Base-by-base conservation (phyloP, 2,113 vertebrate genomes). In the Seriola quinqueradiata region DNA sequence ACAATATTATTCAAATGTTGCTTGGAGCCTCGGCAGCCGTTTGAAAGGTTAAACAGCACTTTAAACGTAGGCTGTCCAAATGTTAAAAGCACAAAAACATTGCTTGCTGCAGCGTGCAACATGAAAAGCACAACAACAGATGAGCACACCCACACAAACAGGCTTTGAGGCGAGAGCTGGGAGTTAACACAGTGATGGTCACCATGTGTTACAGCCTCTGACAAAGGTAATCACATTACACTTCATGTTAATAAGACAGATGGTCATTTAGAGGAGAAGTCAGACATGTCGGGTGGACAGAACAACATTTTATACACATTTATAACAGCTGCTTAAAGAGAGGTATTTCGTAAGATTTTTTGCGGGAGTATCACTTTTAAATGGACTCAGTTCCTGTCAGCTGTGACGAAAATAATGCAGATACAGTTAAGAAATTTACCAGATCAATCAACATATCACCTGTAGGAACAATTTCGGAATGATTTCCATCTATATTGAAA, bases 31-130 rank as follows among this genome's bases (percentile, higher is more conserved):
- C 48, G 1, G 81, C 79, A 91, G 79, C 59, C 8, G 44, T 87
- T 89, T 89, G 86, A 88, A 91, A 92, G 92, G 89, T 93, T 91
- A 90, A 93, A 91, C 82, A 89, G 89, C 86, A 87, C 81, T 91
- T 93, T 85, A 86, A 92, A 91, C 46, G 75, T 72, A 52, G 85
- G 85, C 71, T 85, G 77, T 85, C 75, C 86, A 93, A 90, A 92
- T 88, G 85, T 90, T 89, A 88, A 91, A 80, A 82, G 82, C 89
- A 76, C 63, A 58, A 73, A 88, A 88, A 83, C 70, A 85, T 67
- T 68, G 63, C 81, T 67, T 28, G 73, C 59, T 80, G 50, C 70
- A 9, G 60, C 14, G 3, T 40, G 70, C 85, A 70, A 84, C 70
- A 87, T 84, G 78, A 87, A 88, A 84, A 70, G 79, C 70, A 72